Evolutionary conservation across 2,888 invertebrate genomes (phyloP).

Genomic region (Aphrophora alni): DNA sequence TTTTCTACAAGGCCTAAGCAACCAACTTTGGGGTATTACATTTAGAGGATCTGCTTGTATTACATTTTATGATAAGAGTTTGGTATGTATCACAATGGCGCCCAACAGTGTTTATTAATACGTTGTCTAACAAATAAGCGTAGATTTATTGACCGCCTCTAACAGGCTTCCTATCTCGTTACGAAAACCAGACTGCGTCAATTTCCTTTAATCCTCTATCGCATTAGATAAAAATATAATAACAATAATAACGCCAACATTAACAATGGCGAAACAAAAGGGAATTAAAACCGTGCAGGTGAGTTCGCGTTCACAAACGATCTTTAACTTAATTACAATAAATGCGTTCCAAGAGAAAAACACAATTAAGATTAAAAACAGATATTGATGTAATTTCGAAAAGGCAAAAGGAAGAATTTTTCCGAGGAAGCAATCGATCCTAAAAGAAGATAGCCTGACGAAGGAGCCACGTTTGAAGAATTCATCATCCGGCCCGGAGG

Average conservation of each 20-base stretch:
- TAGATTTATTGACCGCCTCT: too few species aligned
- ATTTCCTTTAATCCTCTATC: neutral
- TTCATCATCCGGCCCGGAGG: slow-evolving; percentile 11
- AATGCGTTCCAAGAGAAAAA: neutral
- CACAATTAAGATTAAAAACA: slow-evolving; percentile 6
- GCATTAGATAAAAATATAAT: neutral
- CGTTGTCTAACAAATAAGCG: too few species aligned
- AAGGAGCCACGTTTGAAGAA: slow-evolving; percentile 13
- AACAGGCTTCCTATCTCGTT: too few species aligned
- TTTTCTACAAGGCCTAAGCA: too few species aligned
- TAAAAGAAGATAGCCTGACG: slow-evolving; percentile 11
- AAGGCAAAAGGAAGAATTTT: neutral
- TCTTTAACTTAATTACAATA: slow-evolving; percentile 6
- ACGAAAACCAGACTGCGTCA: neutral
- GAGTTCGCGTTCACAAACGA: neutral
- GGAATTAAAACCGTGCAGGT: neutral
- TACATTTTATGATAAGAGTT: too few species aligned
- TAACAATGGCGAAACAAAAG: neutral
- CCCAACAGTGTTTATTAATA: too few species aligned
- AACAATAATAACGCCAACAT: neutral
- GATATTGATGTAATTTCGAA: neutral
- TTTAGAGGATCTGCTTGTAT: too few species aligned
- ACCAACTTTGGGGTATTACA: too few species aligned
- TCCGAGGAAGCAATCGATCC: neutral
- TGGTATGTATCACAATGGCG: too few species aligned